Conservation (phyloP, 2,797 vertebrate species). For the Rousettus madagascariensis region DNA sequence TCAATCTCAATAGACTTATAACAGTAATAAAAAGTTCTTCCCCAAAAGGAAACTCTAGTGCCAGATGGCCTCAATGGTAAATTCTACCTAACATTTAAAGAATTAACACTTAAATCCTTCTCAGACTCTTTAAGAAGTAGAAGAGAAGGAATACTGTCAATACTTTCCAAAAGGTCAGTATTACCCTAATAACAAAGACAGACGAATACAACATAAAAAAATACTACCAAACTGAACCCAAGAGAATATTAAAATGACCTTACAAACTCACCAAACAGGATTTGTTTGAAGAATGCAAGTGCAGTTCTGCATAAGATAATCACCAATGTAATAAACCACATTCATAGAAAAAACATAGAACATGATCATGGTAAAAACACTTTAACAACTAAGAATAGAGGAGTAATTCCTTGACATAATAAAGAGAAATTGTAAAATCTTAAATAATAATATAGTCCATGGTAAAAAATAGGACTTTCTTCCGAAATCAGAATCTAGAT, state of each 20-base stretch:
- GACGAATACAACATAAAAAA: background rate
- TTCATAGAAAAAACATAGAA: background rate
- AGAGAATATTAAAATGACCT: background rate
- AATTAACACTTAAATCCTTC: background rate
- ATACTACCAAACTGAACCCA: background rate
- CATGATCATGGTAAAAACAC: background rate
- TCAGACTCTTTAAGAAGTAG: background rate
- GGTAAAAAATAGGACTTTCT: background rate
- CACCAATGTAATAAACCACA: background rate
- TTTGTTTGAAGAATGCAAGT: background rate
- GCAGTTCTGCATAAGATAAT: background rate
- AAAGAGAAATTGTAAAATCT: background rate
- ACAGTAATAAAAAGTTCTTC: background rate
- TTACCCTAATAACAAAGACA: background rate
- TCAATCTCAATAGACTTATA: background rate
- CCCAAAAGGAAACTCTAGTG: too few species aligned
- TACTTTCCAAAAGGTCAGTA: background rate
- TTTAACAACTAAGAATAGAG: background rate
- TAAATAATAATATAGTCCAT: background rate
- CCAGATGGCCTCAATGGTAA: background rate
- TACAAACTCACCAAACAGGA: background rate
- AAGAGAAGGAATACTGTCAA: background rate
- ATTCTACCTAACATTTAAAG: background rate
- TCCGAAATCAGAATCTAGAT: background rate
- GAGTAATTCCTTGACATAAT: background rate